These are phyloP conservation scores for Saccostrea cuccullata DNA, from an alignment of 1,140 invertebrate genomes.

Conservation along the genomic window DNA sequence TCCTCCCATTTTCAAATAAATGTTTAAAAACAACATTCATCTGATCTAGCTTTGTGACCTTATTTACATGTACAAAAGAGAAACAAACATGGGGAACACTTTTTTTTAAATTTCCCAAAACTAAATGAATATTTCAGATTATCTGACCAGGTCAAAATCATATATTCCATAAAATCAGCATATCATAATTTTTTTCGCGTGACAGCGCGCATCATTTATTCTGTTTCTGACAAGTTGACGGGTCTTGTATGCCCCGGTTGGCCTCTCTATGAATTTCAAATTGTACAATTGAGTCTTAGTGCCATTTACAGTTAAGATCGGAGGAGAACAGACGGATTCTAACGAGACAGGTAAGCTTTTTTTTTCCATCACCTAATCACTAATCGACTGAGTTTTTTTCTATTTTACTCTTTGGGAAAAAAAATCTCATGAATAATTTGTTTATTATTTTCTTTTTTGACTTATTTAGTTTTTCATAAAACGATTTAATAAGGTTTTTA, in stretches of 20 bases:
- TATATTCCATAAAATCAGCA: not conserved
- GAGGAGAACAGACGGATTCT: conserved; percentile 1
- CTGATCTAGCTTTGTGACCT: not conserved
- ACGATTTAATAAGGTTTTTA: too few species aligned
- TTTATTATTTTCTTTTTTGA: too few species aligned
- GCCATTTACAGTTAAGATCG: conserved; percentile 15
- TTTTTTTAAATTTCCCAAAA: too few species aligned
- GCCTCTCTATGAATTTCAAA: conserved; percentile 26
- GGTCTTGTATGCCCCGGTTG: not conserved
- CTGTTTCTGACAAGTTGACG: not conserved
- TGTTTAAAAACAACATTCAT: not conserved
- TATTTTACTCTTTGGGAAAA: not conserved
- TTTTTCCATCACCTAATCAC: not conserved
- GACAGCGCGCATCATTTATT: not conserved
- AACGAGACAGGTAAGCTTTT: conserved; percentile 8
- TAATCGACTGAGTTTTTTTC: not conserved
- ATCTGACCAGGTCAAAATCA: not conserved
- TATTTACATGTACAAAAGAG: not conserved
- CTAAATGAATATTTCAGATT: not conserved
- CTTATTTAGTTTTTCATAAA: too few species aligned
- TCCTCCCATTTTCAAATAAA: not conserved
- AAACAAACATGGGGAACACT: not conserved
- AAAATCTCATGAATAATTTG: too few species aligned
- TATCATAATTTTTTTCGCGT: not conserved
- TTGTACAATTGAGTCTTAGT: conserved; percentile 16